Base-by-base conservation (phyloP, 2,888 invertebrate species). In the Myathropa florea region DNA sequence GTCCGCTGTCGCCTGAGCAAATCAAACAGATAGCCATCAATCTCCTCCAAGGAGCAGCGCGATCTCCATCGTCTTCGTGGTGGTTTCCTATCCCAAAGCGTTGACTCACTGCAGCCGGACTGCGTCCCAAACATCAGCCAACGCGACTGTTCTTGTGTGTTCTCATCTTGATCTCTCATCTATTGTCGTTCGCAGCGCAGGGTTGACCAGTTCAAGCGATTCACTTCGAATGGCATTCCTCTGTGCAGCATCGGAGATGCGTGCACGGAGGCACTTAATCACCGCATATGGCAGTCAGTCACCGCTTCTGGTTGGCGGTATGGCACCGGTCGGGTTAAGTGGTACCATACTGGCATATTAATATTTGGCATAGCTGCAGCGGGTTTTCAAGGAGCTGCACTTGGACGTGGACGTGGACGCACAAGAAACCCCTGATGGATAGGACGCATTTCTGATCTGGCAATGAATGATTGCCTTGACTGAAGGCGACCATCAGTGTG, bases 291-390 rank as follows among this genome's bases (percentile, higher is more conserved):
- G 81, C 53, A 77, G 67, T 77, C 64, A 33, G 68, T 24, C 39
- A 73, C 65, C 61, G 81, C 70, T 85, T 72, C 81, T 85, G 65
- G 76, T 73, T 72, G 61, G 67, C 71, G 72, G 67, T 80, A 64
- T 75, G 26, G 59, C 65, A 24, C 24, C 24, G 23, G 57, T 57
- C 24, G 18, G 84, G 76, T 77, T 77, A 81, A 85, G 84, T 85
- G 81, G 76, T 85, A 85, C 84, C 72, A 72, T 81, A 81, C 81
- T 73, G 68, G 84, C 84, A 81, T 85, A 85, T 85, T 85, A 85
- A 81, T 77, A 85, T 85, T 85, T 81, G 84, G 72, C 77, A 77
- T 76, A 79, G 61, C 73, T 64, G 59, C 60, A 84, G 80, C 83
- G 59, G 71, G 76, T 63, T 78, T 83, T 24, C 61, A 65, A 18